Evolutionary conservation across 2,888 invertebrate species (phyloP).

Genomic region (Archips crataeganus): DNA sequence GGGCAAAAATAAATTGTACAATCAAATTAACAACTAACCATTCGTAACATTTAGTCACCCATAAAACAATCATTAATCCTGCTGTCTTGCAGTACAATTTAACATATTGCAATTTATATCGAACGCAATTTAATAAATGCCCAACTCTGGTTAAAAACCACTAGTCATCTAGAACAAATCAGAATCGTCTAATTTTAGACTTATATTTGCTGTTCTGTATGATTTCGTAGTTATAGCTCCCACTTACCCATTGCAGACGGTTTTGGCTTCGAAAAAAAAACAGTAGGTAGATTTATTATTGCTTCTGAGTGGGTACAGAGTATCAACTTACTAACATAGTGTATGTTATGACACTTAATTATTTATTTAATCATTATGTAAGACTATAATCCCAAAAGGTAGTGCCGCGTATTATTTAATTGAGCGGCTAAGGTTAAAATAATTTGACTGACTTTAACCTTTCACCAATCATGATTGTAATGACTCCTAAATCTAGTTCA

Average conservation of each 20-base stretch:
- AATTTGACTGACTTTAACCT: background rate
- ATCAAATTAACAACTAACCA: background rate
- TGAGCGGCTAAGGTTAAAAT: background rate
- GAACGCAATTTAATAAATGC: background rate
- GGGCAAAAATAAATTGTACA: background rate
- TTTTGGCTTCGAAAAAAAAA: slow-evolving; percentile 22
- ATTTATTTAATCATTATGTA: slow-evolving; percentile 2
- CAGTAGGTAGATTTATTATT: background rate
- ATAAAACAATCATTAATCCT: background rate
- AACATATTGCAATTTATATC: background rate
- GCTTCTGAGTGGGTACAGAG: slow-evolving; percentile 16
- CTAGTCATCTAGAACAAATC: background rate
- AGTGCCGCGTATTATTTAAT: background rate
- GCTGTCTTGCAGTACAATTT: background rate
- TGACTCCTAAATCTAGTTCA: background rate
- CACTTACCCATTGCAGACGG: slow-evolving; percentile 17
- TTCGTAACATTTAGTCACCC: background rate
- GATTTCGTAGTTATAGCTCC: background rate
- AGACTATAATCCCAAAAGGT: background rate
- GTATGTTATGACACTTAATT: slow-evolving; percentile 7
- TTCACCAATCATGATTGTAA: background rate
- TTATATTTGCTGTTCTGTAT: background rate
- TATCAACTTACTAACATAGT: slow-evolving; percentile 9
- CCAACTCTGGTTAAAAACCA: slow-evolving; percentile 2
- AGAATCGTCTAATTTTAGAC: background rate